Evolutionary conservation across 1,140 invertebrate species (phyloP), one percentile per base, ranked within the genome.

Genomic region (Trinorchestia longiramus): DNA sequence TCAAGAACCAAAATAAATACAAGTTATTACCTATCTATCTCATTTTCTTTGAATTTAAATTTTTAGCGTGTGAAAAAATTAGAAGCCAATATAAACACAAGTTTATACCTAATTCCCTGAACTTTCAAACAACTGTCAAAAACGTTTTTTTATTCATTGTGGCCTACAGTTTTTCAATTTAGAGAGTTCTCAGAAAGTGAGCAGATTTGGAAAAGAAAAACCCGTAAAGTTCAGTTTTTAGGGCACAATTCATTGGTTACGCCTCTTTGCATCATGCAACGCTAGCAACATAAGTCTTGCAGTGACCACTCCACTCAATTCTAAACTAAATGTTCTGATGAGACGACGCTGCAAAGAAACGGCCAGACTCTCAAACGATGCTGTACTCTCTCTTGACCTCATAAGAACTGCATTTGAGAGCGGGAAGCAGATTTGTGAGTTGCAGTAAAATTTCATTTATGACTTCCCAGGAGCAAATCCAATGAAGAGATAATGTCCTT

Each of bases 401-500:
- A 3, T 77, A 11, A 19, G 62, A 28, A 77, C 15, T 28, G 15
- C 15, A 11, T 23, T 77, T 77, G 15, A 36, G 62, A 77, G 62
- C 62, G 36, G 62, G 28, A 36, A 77, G 62, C 62, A 77, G 62
- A 77, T 77, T 23, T 77, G 62, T 77, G 36, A 47, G 44, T 47
- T 8, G 92, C 92, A 44, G 43, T 94, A 94, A 94, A 94, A 43
- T 45, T 91, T 94, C 40, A 45, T 40, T 94, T 94, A 43, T 45
- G 92, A 94, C 92, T 94, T 94, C 92, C 92, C 92, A 45, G 92
- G 92, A 94, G 92, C 44, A 94, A 94, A 94, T 94, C 43, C 92
- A 45, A 94, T 94, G 40, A 44, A 17, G 92, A 94, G 44, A 94
- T 94, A 94, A 94, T 94, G 92, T 45, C 44, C 43, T 94, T 44